Percentiles rank a stretch among this genome's conserved stretches.
phyloP scores from a whole-genome alignment of 1,140 invertebrate species.

The Marisa cornuarietis region DNA sequence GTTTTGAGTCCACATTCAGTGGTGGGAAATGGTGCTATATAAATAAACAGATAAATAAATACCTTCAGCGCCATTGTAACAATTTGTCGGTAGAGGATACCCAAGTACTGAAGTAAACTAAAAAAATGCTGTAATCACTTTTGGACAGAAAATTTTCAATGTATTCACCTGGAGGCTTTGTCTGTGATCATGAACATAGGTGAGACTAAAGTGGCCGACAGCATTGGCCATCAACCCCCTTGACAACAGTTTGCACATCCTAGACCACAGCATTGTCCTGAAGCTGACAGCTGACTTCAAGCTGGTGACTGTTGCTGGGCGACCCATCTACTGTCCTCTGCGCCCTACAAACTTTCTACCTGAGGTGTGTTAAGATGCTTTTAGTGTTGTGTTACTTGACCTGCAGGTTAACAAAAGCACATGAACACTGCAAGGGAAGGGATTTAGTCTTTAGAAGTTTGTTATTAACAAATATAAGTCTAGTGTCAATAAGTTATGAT shows the following conservation, averaged over 20 bases:
- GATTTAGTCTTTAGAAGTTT: no score
- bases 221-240: slow-evolving; percentile 92
- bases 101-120: background rate
- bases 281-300: slow-evolving; percentile 88
- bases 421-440: no score
- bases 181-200: slow-evolving; percentile 65
- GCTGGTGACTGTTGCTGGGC: slow-evolving; percentile 90
- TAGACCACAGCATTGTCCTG: slow-evolving; percentile 95
- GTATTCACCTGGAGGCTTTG: background rate
- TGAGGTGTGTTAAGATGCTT: background rate
- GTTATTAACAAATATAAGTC: no score
- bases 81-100: no score
- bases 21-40: no score
- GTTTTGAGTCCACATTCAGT: no score
- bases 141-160: background rate
- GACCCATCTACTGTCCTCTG: slow-evolving; percentile 88
- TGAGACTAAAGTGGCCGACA: slow-evolving; percentile 93
- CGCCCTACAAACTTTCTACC: slow-evolving; percentile 64
- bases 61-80: no score
- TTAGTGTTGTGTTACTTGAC: no score
- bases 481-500: no score
- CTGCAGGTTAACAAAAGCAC: no score
- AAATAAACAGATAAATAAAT: no score
- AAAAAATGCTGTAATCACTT: background rate
- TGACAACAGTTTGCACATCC: slow-evolving; percentile 93